Base-by-base conservation (phyloP, 1,140 invertebrate genomes). In the Xylocopa sonorina region DNA sequence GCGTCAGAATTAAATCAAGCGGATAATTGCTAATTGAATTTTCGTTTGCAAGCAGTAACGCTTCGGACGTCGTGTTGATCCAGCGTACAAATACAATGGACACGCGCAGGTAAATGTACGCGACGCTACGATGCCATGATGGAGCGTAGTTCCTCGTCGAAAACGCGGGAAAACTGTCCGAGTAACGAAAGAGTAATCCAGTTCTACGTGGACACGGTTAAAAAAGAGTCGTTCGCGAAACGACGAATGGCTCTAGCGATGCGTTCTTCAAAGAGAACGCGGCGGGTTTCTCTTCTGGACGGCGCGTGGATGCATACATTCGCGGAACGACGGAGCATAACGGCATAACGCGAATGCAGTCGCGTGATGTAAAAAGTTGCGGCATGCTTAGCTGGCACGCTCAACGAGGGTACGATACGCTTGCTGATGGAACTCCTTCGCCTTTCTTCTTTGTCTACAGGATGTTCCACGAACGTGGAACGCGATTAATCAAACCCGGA, bases 351-450 rank as follows among this genome's bases (percentile, higher is more conserved):
- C 73, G 83, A 50, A 57, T 27, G 69, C 74, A 80, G 67, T 48
- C 66, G 79, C 69, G 76, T 75, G 80, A 86, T 80, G 51, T 78
- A 85, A 86, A 86, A 86, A 85, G 66, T 86, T 78, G 80, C 80
- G 83, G 80, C 83, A 85, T 75, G 83, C 83, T 86, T 81, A 82
- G 80, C 71, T 71, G 55, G 53, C 60, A 78, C 58, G 66, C 29
- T 43, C 71, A 57, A 76, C 64, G 69, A 78, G 60, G 41, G 29
- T 69, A 50, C 68, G 55, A 78, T 85, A 73, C 18, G 29, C 63
- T 62, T 74, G 64, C 63, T 82, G 74, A 80, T 77, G 84, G 62
- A 77, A 77, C 64, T 38, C n/a, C 10, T 38, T 4, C 5, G 3
- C 32, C n/a, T 21, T 24, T n/a, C 1, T 6, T 9, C 24, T 34